Percentiles rank a stretch among this genome's conserved stretches.
phyloP scores from a whole-genome alignment of 2,888 invertebrate species.

The Criorhina ranunculi region DNA sequence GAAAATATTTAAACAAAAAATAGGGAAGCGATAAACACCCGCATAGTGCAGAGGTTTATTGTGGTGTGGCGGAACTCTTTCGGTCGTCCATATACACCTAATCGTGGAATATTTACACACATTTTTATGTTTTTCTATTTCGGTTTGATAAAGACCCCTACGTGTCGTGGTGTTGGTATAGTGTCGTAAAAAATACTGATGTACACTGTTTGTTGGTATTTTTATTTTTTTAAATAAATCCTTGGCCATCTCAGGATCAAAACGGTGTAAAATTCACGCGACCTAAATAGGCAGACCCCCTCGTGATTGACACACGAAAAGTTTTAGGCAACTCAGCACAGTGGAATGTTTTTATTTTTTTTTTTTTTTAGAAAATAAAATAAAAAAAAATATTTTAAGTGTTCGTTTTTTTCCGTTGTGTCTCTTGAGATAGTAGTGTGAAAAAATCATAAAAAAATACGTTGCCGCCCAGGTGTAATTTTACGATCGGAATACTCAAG shows the following conservation, averaged over 20 bases:
- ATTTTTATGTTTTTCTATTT: slow-evolving; percentile 63
- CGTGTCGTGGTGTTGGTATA: slow-evolving; percentile 34
- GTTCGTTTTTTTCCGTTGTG: slow-evolving; percentile 3
- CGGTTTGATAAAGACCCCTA: slow-evolving; percentile 51
- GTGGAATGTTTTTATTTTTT: not conserved
- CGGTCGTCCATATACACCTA: slow-evolving; percentile 19
- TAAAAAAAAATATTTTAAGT: not conserved
- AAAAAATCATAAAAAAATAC: not conserved
- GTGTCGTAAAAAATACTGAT: slow-evolving; percentile 9
- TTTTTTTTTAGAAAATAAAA: not conserved
- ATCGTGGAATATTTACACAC: slow-evolving; percentile 36
- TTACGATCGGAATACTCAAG: slow-evolving; percentile 49
- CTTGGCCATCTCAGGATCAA: slow-evolving; percentile 7
- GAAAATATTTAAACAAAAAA: not conserved
- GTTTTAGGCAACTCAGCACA: not conserved
- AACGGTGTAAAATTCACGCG: slow-evolving; percentile 27
- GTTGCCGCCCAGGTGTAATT: slow-evolving; percentile 44
- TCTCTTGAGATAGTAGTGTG: slow-evolving; percentile 3
- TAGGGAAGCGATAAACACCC: slow-evolving; percentile 45
- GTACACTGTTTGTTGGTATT: not conserved
- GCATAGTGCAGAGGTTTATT: slow-evolving; percentile 22
- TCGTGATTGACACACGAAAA: slow-evolving; percentile 31
- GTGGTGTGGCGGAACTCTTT: slow-evolving; percentile 7
- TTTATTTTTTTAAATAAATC: slow-evolving; percentile 10
- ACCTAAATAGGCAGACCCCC: slow-evolving; percentile 12